These are phyloP conservation scores for Drosophila macrospina DNA, from an alignment of 2,888 invertebrate species.

Conservation along the genomic window DNA sequence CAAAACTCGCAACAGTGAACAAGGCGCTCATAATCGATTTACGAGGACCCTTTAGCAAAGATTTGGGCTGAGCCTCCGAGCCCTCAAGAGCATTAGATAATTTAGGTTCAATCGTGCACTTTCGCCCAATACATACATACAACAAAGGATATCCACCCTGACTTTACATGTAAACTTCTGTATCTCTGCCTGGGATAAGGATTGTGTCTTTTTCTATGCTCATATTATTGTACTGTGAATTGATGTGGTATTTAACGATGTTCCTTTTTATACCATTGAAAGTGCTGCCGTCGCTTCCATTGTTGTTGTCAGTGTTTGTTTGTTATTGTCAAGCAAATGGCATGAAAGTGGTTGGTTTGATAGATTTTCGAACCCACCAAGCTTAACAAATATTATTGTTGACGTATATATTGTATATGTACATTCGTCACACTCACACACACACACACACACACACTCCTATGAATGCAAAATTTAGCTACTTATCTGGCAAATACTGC, in stretches of 20 bases:
- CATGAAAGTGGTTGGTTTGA: slow-evolving; percentile 1
- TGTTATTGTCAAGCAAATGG: not conserved
- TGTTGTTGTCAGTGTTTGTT: not conserved
- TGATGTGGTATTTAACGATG: slow-evolving; percentile 2
- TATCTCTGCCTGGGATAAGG: not conserved
- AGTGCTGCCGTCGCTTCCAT: not conserved
- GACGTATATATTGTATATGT: no score
- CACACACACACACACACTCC: no score
- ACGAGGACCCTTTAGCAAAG: slow-evolving; percentile 18
- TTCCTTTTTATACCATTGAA: not conserved
- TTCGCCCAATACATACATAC: slow-evolving; percentile 4
- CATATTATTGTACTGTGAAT: not conserved
- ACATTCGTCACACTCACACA: no score
- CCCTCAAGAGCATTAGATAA: slow-evolving; percentile 42
- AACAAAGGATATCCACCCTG: slow-evolving; percentile 21
- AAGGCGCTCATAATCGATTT: slow-evolving; percentile 77
- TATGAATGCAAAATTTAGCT: no score
- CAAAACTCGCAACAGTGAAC: slow-evolving; percentile 57
- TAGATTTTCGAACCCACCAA: not conserved
- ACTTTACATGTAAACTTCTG: not conserved
- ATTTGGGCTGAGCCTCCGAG: slow-evolving; percentile 1
- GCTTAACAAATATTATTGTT: not conserved
- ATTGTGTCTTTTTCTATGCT: not conserved
- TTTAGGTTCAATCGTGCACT: slow-evolving; percentile 1
- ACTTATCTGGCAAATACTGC: no score